phyloP scores from a whole-genome alignment of 2,113 vertebrate genomes.

The Manacus vitellinus region DNA sequence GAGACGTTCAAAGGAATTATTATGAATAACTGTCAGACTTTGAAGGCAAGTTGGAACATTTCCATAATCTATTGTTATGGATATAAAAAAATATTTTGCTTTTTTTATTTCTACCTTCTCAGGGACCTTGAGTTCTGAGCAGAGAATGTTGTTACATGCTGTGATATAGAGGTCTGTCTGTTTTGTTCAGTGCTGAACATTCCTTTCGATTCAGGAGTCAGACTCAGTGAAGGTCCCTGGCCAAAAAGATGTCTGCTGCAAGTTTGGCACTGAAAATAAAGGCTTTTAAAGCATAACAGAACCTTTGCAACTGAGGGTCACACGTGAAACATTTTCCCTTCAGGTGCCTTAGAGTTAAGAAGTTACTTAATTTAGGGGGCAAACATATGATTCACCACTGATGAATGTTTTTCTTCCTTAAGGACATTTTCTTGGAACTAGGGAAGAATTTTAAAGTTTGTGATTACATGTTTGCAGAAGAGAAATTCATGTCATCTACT shows the following conservation, averaged over 20 bases:
- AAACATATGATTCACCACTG: not conserved
- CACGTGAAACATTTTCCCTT: constrained; percentile 11
- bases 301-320: constrained; percentile 1
- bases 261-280: not conserved
- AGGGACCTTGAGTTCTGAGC: not conserved
- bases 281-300: not conserved
- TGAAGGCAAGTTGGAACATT: not conserved
- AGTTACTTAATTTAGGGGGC: not conserved
- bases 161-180: not conserved
- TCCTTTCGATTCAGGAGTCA: not conserved
- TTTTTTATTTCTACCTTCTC: not conserved
- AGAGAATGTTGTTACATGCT: constrained; percentile 10
- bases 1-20: not conserved
- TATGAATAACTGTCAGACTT: not conserved
- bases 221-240: not conserved
- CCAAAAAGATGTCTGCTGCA: not conserved
- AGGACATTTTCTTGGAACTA: constrained; percentile 9
- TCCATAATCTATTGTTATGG: not conserved
- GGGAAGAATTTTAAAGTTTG: constrained; percentile 5
- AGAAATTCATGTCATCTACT: not conserved
- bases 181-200: not conserved
- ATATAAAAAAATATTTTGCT: not conserved
- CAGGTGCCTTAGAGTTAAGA: not conserved
- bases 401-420: constrained; percentile 25
- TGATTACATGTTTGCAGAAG: constrained; percentile 9